These are phyloP conservation scores for Drosophila tani DNA, from an alignment of 1,140 invertebrate species.

Conservation along the genomic window DNA sequence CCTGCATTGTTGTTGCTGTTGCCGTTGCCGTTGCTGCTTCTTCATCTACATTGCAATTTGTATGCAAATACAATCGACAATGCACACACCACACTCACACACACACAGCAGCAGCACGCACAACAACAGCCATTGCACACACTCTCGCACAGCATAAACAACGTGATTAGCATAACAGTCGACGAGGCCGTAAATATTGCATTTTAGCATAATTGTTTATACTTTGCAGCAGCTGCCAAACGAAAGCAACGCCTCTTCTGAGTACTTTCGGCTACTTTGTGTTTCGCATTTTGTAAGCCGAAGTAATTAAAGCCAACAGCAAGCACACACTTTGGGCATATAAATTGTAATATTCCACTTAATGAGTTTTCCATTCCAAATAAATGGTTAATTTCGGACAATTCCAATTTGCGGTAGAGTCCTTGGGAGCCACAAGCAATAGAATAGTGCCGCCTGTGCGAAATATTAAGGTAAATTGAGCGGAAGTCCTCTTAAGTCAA, in stretches of 20 bases:
- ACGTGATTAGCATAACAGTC: constrained; percentile 78
- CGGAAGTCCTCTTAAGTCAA: constrained; percentile 1
- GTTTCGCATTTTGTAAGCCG: constrained; percentile 28
- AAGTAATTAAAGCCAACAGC: constrained; percentile 51
- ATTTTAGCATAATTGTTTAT: constrained; percentile 83
- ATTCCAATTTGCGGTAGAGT: constrained; percentile 9
- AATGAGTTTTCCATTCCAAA: constrained; percentile 35
- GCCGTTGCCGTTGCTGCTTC: constrained; percentile 56
- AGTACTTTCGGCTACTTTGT: constrained; percentile 43
- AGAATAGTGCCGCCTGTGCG: background rate
- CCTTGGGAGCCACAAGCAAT: background rate
- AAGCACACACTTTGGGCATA: constrained; percentile 17
- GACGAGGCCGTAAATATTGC: constrained; percentile 77
- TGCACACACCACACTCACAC: constrained; percentile 47
- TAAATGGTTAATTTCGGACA: constrained; percentile 21
- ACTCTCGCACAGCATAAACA: constrained; percentile 29
- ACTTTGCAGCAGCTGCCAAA: constrained; percentile 71
- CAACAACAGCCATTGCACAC: constrained; percentile 18
- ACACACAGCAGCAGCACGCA: constrained; percentile 10
- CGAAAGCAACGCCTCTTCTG: constrained; percentile 50
- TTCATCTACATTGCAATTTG: constrained; percentile 80
- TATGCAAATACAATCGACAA: constrained; percentile 80
- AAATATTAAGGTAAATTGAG: constrained; percentile 17
- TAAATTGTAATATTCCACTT: constrained; percentile 41
- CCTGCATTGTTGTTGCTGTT: constrained; percentile 38